Conservation (phyloP, 2,888 invertebrate species). For the Lacanobia wlatinum region DNA sequence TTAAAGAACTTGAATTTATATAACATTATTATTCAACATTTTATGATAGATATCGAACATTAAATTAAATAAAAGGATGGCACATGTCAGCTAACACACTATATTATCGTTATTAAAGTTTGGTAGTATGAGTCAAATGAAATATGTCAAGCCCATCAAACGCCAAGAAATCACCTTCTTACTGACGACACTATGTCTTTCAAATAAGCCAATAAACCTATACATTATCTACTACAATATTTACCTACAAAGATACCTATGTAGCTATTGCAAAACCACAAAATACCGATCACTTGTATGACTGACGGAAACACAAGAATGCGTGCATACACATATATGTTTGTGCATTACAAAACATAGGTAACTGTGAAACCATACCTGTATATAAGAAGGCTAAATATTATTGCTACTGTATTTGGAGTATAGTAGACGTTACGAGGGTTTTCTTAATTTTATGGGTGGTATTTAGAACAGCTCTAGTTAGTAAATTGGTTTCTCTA, state of each 20-base stretch:
- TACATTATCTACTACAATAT: conserved; percentile 8
- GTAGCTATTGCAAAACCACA: conserved; percentile 48
- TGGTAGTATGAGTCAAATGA: no score
- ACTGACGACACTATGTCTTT: not conserved
- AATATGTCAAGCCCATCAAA: no score
- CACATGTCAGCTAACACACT: no score
- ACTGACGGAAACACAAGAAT: conserved; percentile 39
- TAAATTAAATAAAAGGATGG: no score
- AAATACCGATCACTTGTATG: conserved; percentile 48
- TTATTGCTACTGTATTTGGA: conserved; percentile 35
- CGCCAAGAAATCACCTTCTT: not conserved
- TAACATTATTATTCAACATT: no score
- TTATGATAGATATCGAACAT: no score
- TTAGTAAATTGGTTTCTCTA: not conserved
- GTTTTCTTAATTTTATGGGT: conserved; percentile 12
- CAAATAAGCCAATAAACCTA: not conserved
- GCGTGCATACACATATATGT: conserved; percentile 30
- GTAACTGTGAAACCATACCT: conserved; percentile 18
- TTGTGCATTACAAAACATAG: conserved; percentile 48
- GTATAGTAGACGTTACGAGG: conserved; percentile 33
- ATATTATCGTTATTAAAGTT: no score
- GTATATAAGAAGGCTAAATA: conserved; percentile 21
- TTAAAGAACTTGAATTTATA: no score
- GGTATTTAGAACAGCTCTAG: conserved; percentile 11
- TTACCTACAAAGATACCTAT: not conserved